phyloP scores from a whole-genome alignment of 2,797 vertebrate species.

The Psittacula echo region DNA sequence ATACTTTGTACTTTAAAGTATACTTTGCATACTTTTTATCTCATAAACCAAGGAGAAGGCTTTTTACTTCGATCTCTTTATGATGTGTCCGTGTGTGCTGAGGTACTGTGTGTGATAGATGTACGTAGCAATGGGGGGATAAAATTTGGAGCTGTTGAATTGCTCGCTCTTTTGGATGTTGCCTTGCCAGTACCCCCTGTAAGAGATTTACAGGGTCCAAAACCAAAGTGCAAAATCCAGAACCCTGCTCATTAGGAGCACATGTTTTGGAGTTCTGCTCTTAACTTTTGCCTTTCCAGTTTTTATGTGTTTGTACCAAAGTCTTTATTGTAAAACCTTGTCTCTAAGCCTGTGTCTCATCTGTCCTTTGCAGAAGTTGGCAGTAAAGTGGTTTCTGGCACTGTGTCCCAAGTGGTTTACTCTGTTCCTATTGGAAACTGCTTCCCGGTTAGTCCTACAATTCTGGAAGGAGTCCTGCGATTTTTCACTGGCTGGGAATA shows the following conservation, averaged over 20 bases:
- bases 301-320: not conserved
- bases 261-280: not conserved
- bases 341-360: not conserved
- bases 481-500: not conserved
- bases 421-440: not conserved
- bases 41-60: not conserved
- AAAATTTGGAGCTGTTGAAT: not conserved
- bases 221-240: not conserved
- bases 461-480: not conserved
- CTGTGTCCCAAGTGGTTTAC: not conserved
- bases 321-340: not conserved
- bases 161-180: not conserved
- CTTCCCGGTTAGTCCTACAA: not conserved
- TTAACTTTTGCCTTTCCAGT: not conserved
- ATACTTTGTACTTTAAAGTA: no score
- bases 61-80: not conserved
- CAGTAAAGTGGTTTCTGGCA: not conserved
- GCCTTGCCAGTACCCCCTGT: not conserved
- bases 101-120: not conserved
- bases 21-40: not conserved
- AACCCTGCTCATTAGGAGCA: not conserved
- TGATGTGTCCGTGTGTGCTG: not conserved
- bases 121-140: not conserved
- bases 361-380: not conserved
- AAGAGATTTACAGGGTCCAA: not conserved